These are phyloP conservation scores for Carassius auratus DNA, from an alignment of 2,113 vertebrate genomes.

Conservation along the genomic window DNA sequence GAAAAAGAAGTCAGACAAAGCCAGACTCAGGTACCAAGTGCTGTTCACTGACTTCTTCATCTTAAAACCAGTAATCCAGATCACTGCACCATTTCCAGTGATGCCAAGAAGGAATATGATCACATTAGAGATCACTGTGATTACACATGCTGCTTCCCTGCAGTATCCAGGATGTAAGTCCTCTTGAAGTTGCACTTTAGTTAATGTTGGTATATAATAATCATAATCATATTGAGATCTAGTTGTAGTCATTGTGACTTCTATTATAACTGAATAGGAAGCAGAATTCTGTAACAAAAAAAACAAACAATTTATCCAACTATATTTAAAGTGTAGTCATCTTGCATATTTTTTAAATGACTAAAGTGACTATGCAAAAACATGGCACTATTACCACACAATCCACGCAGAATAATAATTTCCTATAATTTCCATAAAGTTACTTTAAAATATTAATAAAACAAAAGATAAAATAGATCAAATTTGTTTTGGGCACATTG, in stretches of 20 bases:
- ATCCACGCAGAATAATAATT: no score
- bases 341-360: no score
- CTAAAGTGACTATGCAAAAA: no score
- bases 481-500: no score
- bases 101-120: conserved; percentile 83
- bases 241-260: not conserved
- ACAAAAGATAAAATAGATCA: no score
- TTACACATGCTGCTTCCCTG: conserved; percentile 48
- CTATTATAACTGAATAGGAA: not conserved
- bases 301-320: not conserved
- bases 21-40: conserved; percentile 90
- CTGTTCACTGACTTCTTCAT: conserved; percentile 90
- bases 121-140: conserved; percentile 69
- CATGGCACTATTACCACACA: no score
- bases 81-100: conserved; percentile 86
- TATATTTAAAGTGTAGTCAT: not conserved
- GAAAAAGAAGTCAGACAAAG: conserved; percentile 87
- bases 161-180: conserved; percentile 26
- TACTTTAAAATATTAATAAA: no score
- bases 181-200: no score
- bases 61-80: conserved; percentile 84
- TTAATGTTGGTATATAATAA: rapidly evolving
- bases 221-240: no score
- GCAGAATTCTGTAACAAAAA: not conserved
- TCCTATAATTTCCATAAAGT: no score